Conservation (phyloP, 2,113 vertebrate species). For the Hiodon alosoides region DNA sequence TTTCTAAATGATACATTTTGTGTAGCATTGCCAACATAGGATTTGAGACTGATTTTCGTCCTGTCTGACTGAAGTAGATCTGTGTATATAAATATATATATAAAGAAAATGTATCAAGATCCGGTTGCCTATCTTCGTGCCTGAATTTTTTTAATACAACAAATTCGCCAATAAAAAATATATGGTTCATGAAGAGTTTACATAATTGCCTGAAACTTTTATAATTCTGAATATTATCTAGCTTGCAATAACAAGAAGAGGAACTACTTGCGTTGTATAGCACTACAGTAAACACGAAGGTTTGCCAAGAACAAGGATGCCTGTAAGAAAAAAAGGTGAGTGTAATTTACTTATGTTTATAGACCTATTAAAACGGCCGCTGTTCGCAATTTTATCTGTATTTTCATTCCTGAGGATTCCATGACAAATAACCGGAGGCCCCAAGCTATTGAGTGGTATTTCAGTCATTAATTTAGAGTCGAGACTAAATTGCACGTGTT, state of each 20-base stretch:
- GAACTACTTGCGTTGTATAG: constrained; percentile 26
- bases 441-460: too few relatives aligned
- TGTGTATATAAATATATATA: background rate
- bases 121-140: constrained; percentile 27
- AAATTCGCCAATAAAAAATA: constrained; percentile 25
- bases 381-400: background rate
- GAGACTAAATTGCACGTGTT: background rate
- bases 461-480: background rate
- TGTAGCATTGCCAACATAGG: constrained; percentile 18
- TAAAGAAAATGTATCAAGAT: constrained; percentile 15
- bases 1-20: constrained; percentile 20
- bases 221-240: background rate
- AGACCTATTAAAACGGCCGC: background rate
- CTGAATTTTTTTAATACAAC: constrained; percentile 21
- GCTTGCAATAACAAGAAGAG: constrained; percentile 29
- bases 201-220: constrained; percentile 24
- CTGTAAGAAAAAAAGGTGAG: constrained; percentile 66
- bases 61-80: constrained; percentile 21
- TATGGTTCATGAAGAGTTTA: constrained; percentile 21
- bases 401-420: background rate
- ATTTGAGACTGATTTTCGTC: constrained; percentile 19
- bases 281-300: constrained; percentile 22
- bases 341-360: background rate
- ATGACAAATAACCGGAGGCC: background rate
- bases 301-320: constrained; percentile 49